Base-by-base conservation (phyloP, 2,113 vertebrate species). In the Ceyx margarethae region DNA sequence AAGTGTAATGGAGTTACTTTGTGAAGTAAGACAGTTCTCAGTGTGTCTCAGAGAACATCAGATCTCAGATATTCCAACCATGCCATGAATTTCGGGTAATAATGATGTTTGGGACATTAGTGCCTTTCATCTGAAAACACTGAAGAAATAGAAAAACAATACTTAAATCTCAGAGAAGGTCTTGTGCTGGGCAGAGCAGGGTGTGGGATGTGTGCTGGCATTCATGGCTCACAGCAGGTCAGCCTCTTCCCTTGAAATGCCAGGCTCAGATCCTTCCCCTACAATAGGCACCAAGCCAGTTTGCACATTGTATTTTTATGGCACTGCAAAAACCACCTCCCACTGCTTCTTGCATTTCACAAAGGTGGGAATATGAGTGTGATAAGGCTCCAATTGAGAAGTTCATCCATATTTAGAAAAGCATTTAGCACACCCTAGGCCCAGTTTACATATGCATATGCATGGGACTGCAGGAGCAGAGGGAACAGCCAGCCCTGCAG, bases 381-480 rank as follows among this genome's bases (percentile, higher is more conserved):
- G 89, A 76, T 87, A 77, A 71, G n/a, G 87, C 87, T 92, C 67
- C 29, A 3, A 37, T 78, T 92, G 84, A 66, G 71, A 89, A 89
- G 89, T 96, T 96, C 91, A 94, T 93, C 96, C 94, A 66, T 92
- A 96, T 94, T 96, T 96, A 96, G 91, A 77, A 83, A 82, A 67
- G 64, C 43, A 64, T 87, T 95, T 85, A 92, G 91, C 89, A 76
- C 86, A 73, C 85, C 87, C 81, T 54, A 89, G 95, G 72, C 94
- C 92, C 91, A 61, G 91, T 93, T 94, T 93, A 79, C 87, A 92
- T 64, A 87, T 82, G 84, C 94, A 89, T 95, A 85, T 90, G 73
- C 90, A 88, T 91, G 94, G 68, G 81, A 9, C 26, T 91, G 85
- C 37, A 74, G 89, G 37, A 37, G 37, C 37, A 37, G 71, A 66